These are phyloP conservation scores for Fistularia commersonii DNA, from an alignment of 2,797 vertebrate genomes.

Conservation along the genomic window DNA sequence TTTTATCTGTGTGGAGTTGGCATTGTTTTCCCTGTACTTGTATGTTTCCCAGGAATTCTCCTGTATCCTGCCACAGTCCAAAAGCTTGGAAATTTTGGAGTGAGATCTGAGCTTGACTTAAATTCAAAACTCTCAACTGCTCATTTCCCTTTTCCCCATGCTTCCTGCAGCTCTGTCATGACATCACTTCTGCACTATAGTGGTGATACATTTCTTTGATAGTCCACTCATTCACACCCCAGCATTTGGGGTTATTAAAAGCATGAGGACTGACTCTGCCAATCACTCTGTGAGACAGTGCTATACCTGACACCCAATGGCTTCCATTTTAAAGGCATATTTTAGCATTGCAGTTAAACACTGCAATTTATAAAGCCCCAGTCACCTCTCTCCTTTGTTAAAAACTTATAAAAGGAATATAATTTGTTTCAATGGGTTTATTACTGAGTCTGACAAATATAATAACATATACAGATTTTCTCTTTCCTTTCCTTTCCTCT, in stretches of 20 bases:
- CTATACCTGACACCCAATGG: slow-evolving; percentile 23
- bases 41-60: background rate
- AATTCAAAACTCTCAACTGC: slow-evolving; percentile 1
- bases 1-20: background rate
- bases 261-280: slow-evolving; percentile 6
- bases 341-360: slow-evolving; percentile 43
- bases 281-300: slow-evolving; percentile 25
- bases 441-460: no score
- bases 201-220: background rate
- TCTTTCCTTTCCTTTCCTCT: no score
- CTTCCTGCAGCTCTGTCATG: slow-evolving; percentile 3
- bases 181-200: slow-evolving; percentile 1
- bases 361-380: slow-evolving; percentile 26
- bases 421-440: no score
- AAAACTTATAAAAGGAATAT: background rate
- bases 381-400: slow-evolving; percentile 23
- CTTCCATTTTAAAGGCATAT: slow-evolving; percentile 36
- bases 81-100: no score
- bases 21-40: background rate
- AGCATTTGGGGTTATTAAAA: slow-evolving; percentile 16
- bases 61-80: no score
- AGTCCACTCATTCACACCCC: slow-evolving; percentile 5
- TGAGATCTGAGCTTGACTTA: slow-evolving; percentile 16
- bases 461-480: no score
- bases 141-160: background rate